Evolutionary conservation across 2,888 invertebrate species (phyloP).

Genomic region (Selenia dentaria): DNA sequence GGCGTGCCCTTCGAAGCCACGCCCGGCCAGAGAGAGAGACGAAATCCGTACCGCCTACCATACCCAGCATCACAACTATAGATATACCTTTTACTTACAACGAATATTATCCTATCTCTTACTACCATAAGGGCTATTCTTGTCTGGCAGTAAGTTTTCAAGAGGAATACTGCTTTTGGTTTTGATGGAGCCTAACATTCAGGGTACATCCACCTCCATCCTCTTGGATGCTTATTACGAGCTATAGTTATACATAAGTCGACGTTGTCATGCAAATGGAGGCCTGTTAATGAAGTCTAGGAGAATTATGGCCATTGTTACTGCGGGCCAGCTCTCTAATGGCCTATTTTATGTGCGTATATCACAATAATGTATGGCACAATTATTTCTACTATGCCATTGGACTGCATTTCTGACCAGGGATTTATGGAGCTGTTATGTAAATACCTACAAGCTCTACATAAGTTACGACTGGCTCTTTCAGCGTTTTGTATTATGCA

Average conservation of each 20-base stretch:
- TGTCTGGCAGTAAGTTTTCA: constrained; percentile 8
- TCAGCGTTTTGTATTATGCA: constrained; percentile 7
- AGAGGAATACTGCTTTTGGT: constrained; percentile 18
- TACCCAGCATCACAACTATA: constrained; percentile 44
- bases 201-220: constrained; percentile 55
- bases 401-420: constrained; percentile 62
- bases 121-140: constrained; percentile 49
- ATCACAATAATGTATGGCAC: constrained; percentile 79
- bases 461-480: constrained; percentile 17
- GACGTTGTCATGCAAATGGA: constrained; percentile 82
- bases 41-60: constrained; percentile 69
- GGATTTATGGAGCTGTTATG: constrained; percentile 48
- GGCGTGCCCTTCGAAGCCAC: constrained; percentile 69
- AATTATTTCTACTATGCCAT: constrained; percentile 67
- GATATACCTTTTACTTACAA: constrained; percentile 5
- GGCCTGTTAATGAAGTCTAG: constrained; percentile 82
- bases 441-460: constrained; percentile 33
- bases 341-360: constrained; percentile 77
- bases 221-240: constrained; percentile 63
- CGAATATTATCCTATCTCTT: constrained; percentile 21
- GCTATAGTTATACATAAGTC: constrained; percentile 62
- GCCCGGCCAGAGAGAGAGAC: constrained; percentile 67
- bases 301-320: constrained; percentile 83
- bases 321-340: constrained; percentile 74
- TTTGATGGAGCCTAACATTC: constrained; percentile 42